Evolutionary conservation across 1,140 invertebrate genomes (phyloP).

Genomic region (Magallana ariakensis): DNA sequence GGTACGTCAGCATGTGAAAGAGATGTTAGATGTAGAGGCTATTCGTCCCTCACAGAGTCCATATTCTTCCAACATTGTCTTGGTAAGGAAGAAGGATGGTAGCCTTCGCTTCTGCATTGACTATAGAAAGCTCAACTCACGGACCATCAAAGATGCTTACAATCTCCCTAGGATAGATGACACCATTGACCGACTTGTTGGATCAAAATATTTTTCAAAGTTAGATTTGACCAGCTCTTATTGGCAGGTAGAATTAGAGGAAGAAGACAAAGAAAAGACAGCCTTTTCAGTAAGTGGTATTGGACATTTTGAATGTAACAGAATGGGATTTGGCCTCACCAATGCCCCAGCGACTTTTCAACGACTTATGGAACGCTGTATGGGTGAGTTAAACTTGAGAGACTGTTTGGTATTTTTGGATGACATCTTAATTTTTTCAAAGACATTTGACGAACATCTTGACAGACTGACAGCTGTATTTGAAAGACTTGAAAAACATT

Average conservation of each 20-base stretch:
- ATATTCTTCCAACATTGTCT: conserved; percentile 81
- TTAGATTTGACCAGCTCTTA: conserved; percentile 26
- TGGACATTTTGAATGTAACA: conserved; percentile 45
- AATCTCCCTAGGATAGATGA: conserved; percentile 16
- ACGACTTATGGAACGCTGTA: conserved; percentile 42
- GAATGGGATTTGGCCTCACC: conserved; percentile 46
- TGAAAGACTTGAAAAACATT: conserved; percentile 55
- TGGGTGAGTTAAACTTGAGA: conserved; percentile 39
- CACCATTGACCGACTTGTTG: not conserved
- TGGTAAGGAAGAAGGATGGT: conserved; percentile 80
- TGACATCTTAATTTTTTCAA: conserved; percentile 67
- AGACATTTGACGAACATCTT: conserved; percentile 60
- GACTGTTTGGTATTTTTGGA: conserved; percentile 67
- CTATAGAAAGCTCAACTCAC: conserved; percentile 39
- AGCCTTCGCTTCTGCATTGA: conserved; percentile 68
- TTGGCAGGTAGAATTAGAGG: conserved; percentile 46
- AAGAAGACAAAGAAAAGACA: conserved; percentile 40
- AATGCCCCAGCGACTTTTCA: conserved; percentile 49
- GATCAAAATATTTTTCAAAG: conserved; percentile 38
- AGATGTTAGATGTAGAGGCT: conserved; percentile 55
- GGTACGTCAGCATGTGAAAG: conserved; percentile 53
- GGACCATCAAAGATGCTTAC: conserved; percentile 36
- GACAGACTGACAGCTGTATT: conserved; percentile 65
- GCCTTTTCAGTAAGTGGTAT: conserved; percentile 37
- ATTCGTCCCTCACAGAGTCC: conserved; percentile 68